phyloP scores from a whole-genome alignment of 53 echinoderm and acorn worm genomes.

The Patiria pectinifera region DNA sequence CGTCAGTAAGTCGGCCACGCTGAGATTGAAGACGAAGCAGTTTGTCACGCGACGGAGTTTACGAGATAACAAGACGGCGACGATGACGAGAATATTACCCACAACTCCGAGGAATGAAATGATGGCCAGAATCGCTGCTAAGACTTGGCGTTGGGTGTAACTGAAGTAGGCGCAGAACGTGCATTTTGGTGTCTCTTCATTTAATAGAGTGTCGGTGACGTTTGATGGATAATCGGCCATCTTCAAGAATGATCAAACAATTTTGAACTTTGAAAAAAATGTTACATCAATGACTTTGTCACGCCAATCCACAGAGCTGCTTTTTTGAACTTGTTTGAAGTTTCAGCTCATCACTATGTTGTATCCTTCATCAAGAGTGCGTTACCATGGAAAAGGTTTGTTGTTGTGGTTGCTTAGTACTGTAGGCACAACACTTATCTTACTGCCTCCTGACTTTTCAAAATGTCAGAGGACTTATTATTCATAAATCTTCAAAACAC shows the following conservation, averaged over 20 bases:
- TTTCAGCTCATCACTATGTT: too few relatives aligned
- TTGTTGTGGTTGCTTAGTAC: too few relatives aligned
- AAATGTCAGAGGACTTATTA: too few relatives aligned
- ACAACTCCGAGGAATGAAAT: slow-evolving; percentile 22
- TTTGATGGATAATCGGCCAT: slow-evolving; percentile 9
- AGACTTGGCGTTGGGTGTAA: slow-evolving; percentile 19
- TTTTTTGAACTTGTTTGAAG: too few relatives aligned
- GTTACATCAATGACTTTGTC: background rate
- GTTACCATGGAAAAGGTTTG: too few relatives aligned
- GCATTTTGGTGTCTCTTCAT: background rate
- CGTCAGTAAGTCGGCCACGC: slow-evolving; percentile 43
- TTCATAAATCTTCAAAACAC: too few relatives aligned
- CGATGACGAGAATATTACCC: slow-evolving; percentile 42
- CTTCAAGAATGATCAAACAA: background rate
- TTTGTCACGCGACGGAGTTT: slow-evolving; percentile 36
- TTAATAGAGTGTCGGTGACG: background rate
- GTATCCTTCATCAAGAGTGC: too few relatives aligned
- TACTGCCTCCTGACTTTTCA: too few relatives aligned
- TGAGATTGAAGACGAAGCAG: slow-evolving; percentile 39
- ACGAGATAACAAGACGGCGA: slow-evolving; percentile 4
- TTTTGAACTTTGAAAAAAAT: background rate
- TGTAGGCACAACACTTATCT: too few relatives aligned
- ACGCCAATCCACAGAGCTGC: too few relatives aligned
- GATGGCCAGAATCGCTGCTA: slow-evolving; percentile 2
- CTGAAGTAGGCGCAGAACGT: slow-evolving; percentile 15